These are phyloP conservation scores for Drosophila dives DNA, from an alignment of 2,888 invertebrate species.

Conservation along the genomic window DNA sequence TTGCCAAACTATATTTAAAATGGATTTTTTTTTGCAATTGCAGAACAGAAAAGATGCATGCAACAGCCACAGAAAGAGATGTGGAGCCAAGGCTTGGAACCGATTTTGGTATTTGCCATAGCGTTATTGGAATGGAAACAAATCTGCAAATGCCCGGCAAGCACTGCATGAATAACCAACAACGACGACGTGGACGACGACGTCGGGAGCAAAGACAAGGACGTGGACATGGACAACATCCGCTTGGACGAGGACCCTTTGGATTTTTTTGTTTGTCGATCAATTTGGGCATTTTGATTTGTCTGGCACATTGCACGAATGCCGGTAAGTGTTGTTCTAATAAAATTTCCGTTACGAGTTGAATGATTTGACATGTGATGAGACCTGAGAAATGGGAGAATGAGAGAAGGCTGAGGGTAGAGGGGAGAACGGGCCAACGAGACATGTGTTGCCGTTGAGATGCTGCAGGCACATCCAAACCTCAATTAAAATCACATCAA, in stretches of 20 bases:
- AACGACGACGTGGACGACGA: constrained; percentile 60
- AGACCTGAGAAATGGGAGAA: constrained; percentile 16
- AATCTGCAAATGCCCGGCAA: constrained; percentile 62
- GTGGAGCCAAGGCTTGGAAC: constrained; percentile 38
- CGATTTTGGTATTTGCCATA: constrained; percentile 39
- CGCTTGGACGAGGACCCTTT: constrained; percentile 17
- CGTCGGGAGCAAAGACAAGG: constrained; percentile 8
- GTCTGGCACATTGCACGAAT: constrained; percentile 71
- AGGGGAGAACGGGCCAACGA: neutral
- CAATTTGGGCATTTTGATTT: constrained; percentile 72
- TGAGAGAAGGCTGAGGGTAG: neutral
- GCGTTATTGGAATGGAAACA: constrained; percentile 35
- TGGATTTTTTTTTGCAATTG: constrained; percentile 18
- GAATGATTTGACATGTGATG: constrained; percentile 67
- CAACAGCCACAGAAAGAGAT: constrained; percentile 31
- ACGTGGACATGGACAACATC: neutral
- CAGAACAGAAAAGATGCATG: constrained; percentile 56
- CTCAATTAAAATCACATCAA: constrained; percentile 80
- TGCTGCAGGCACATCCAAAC: constrained; percentile 28
- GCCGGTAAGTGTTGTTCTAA: constrained; percentile 78
- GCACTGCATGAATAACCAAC: constrained; percentile 65
- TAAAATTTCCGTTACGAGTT: constrained; percentile 68
- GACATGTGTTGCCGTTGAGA: constrained; percentile 5
- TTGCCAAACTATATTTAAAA: neutral
- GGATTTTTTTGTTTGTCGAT: constrained; percentile 56